Evolutionary conservation across 2,888 invertebrate genomes (phyloP).

Genomic region (Aspidapion aeneum): DNA sequence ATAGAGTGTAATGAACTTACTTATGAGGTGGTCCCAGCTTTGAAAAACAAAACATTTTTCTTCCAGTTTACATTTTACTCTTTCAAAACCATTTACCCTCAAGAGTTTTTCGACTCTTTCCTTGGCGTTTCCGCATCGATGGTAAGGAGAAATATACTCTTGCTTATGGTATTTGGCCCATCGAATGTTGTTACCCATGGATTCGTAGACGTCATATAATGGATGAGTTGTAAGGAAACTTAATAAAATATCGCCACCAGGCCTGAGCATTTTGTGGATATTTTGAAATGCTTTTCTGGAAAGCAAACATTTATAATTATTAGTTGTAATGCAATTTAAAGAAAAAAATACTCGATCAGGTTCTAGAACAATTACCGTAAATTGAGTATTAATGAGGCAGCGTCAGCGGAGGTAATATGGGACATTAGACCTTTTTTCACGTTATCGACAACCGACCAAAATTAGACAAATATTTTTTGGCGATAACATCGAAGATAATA

Average conservation of each 20-base stretch:
- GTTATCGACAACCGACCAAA: no score
- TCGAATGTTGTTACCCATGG: conserved; percentile 51
- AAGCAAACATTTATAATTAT: no score
- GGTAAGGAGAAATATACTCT: conserved; percentile 67
- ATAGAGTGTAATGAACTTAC: conserved; percentile 51
- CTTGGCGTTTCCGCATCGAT: conserved; percentile 58
- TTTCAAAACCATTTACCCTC: conserved; percentile 57
- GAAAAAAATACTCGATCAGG: no score
- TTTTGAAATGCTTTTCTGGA: conserved; percentile 60
- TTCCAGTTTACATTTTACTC: conserved; percentile 56
- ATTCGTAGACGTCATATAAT: conserved; percentile 65
- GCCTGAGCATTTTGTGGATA: conserved; percentile 61
- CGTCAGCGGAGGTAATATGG: no score
- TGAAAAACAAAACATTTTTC: conserved; percentile 57
- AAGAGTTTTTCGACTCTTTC: conserved; percentile 53
- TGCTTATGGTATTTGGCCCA: conserved; percentile 64
- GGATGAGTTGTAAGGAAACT: conserved; percentile 67
- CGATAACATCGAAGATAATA: no score
- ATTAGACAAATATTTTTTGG: no score
- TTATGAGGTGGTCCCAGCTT: conserved; percentile 54
- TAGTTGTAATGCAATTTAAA: no score
- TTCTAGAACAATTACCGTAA: no score
- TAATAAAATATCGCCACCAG: conserved; percentile 65
- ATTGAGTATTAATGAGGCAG: no score
- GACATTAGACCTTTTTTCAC: no score